phyloP scores from a whole-genome alignment of 2,113 vertebrate species.

The Aviceda subcristata region DNA sequence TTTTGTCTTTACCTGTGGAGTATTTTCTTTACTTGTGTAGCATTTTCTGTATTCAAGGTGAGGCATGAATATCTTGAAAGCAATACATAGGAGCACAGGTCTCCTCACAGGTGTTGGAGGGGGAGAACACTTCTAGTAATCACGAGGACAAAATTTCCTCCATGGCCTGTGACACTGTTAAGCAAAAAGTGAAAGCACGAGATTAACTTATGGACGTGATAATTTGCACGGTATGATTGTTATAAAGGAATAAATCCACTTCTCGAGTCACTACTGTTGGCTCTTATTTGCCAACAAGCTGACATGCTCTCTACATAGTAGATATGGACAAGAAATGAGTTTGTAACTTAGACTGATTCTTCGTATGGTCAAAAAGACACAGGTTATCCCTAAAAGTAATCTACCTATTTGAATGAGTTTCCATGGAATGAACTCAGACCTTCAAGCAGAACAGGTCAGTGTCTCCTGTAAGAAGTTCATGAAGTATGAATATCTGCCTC shows the following conservation, averaged over 20 bases:
- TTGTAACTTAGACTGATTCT: not conserved
- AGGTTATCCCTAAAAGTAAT: not conserved
- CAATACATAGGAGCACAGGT: not conserved
- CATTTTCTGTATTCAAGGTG: not conserved
- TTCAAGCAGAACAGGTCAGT: not conserved
- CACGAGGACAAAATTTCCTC: not conserved
- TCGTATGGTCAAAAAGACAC: not conserved
- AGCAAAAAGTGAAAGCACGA: not conserved
- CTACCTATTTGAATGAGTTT: rapidly evolving
- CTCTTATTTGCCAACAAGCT: not conserved
- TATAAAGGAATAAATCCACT: not conserved
- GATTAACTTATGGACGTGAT: rapidly evolving
- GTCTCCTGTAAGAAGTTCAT: not conserved
- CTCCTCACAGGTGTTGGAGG: not conserved
- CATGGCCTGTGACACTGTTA: not conserved
- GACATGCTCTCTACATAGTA: rapidly evolving
- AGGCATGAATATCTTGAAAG: not conserved
- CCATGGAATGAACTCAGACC: not conserved
- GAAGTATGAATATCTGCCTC: not conserved
- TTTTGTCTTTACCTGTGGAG: not conserved
- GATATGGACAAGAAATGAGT: not conserved
- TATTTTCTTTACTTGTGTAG: not conserved
- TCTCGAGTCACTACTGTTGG: not conserved
- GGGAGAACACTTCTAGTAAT: not conserved
- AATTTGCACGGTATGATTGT: not conserved